Base-by-base conservation (phyloP, 2,113 vertebrate species). In the Brachyistius frenatus region DNA sequence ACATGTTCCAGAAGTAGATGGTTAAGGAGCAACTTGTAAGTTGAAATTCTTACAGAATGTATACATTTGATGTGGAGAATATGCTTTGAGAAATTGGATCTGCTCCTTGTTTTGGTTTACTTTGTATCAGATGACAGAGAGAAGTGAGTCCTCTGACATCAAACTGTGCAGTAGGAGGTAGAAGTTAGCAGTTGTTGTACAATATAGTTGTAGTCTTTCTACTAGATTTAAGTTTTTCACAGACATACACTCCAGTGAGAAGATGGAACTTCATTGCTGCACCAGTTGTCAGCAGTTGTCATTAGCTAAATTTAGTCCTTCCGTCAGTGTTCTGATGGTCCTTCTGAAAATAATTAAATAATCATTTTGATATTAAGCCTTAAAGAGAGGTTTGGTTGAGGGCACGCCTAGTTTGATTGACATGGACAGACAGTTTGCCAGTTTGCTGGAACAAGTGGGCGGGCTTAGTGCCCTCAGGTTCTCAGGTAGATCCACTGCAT, bases 1-100 rank as follows among this genome's bases (percentile, higher is more conserved):
- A 33, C 15, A 60, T 56, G 36, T 56, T n/a, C 69, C n/a, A 58
- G 11, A 70, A 65, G 39, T 56, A 66, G 47, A 35, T 62, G 49
- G 57, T 73, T 32, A 56, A 61, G 57, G 37, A 58, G 36, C 2
- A 64, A 49, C 4, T 53, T 53, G 7, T 7, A 63, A 30, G 32
- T 41, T 15, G 4, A 31, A 35, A 11, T 65, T 52, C 5, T 31
- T 16, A 10, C 16, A 58, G 44, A 58, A 49, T 57, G 9, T 13
- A 14, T 30, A 70, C 23, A 62, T 85, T 72, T 47, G 52, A 47
- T 7, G 11, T 36, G 9, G 6, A 66, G 31, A 14, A 50, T 32
- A 0, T 33, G 13, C 47, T 73, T 57, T 68, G 30, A 49, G 46
- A 67, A 44, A 67, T 55, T 46, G 44, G 44, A 9, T 46, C 44